A percentile compares a stretch with the other conserved stretches of the same genome.
Conservation (phyloP, 2,113 vertebrate species). For the Ceuthmochares aereus region DNA sequence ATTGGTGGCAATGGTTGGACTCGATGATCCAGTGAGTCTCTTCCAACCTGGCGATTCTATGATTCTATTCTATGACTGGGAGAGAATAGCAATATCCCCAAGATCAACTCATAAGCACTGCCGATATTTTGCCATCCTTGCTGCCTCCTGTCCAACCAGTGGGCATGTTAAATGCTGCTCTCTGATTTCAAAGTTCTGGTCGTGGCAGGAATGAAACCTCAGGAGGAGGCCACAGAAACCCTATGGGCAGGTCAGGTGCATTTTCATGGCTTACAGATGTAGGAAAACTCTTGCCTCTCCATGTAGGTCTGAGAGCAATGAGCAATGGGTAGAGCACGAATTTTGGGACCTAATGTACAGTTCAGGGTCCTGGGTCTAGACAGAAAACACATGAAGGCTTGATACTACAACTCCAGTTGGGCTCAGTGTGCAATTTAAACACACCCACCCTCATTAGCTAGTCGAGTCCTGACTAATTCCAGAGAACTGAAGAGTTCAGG, state of each 20-base stretch:
- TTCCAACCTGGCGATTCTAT: too few species aligned
- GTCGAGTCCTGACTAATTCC: background rate
- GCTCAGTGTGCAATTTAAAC: background rate
- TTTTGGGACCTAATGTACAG: background rate
- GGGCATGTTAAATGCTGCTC: background rate
- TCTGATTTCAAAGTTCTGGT: background rate
- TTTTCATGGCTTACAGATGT: background rate
- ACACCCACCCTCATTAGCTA: background rate
- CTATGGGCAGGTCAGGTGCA: background rate
- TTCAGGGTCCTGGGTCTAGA: background rate
- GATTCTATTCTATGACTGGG: too few species aligned
- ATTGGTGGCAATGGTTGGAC: too few species aligned
- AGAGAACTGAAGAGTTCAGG: background rate
- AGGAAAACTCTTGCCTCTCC: background rate
- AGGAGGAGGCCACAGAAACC: background rate
- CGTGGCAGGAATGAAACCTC: background rate
- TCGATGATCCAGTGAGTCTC: too few species aligned
- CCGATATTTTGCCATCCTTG: background rate
- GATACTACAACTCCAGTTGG: accelerated
- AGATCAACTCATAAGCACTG: background rate
- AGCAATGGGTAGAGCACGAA: background rate
- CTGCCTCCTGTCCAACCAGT: background rate
- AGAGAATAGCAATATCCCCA: background rate
- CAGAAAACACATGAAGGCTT: background rate
- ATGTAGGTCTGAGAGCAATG: background rate